Base-by-base conservation (phyloP, 1,140 invertebrate species). In the Drosophila tsacasi region DNA sequence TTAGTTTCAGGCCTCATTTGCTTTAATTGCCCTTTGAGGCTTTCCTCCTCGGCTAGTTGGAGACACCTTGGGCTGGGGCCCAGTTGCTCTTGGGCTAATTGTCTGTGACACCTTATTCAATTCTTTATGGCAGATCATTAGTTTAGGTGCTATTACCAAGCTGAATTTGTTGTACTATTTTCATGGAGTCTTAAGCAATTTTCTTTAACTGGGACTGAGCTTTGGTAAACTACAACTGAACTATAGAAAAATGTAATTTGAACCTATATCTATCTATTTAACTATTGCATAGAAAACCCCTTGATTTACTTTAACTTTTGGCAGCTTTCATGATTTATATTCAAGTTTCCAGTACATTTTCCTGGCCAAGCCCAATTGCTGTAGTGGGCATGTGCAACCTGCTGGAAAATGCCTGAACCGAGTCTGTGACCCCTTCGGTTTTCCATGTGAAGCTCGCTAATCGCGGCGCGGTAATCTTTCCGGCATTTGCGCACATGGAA, bases 391-490 rank as follows among this genome's bases (percentile, higher is more conserved):
- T 77, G 65, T 49, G 57, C 63, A 77, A 77, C 47, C 32, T 60
- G 52, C 27, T 39, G 47, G 54, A 67, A 52, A 58, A 65, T 76
- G 47, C 62, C 54, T 23, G 40, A 50, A 44, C 35, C 19, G 7
- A 54, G 30, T 32, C 44, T 61, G 37, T 77, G 69, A 62, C 66
- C 59, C 76, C 75, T 78, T 44, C 19, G 57, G 39, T 57, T 54
- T 78, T 57, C 65, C 49, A 62, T 23, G 32, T 55, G 21, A 57
- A 71, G 61, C 39, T 15, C 6, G 42, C 47, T 76, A 79, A 89
- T 89, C 85, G 75, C 35, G 19, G 54, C 60, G 46, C 47, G 85
- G 75, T 85, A 80, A 89, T 89, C 85, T 89, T 89, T 89, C 71
- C 86, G 85, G 85, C 82, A 85, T 74, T 79, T 64, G 85, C 47